Evolutionary conservation across 2,888 invertebrate species (phyloP).

Genomic region (Acutogordius australiensis): DNA sequence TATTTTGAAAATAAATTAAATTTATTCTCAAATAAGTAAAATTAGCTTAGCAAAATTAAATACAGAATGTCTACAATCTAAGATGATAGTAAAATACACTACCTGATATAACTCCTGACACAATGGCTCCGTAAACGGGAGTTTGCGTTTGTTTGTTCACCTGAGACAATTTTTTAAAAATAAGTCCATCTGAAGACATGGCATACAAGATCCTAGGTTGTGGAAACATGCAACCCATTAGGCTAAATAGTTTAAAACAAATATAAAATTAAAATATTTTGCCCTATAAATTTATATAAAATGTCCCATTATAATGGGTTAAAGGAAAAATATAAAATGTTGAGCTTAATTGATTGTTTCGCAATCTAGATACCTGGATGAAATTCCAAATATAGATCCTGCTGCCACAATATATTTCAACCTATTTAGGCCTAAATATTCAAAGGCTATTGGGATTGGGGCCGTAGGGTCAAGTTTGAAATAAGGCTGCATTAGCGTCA

Average conservation of each 20-base stretch:
- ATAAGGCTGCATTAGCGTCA: slow-evolving; percentile 64
- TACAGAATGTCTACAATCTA: no score
- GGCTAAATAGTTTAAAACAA: slow-evolving; percentile 23
- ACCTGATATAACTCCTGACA: slow-evolving; percentile 27
- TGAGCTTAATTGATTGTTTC: no score
- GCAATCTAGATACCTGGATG: slow-evolving; percentile 43
- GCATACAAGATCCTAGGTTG: slow-evolving; percentile 40
- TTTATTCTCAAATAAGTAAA: no score
- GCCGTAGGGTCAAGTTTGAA: slow-evolving; percentile 35
- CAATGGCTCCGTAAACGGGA: slow-evolving; percentile 25
- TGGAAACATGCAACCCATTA: slow-evolving; percentile 35
- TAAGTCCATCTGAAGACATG: slow-evolving; percentile 28
- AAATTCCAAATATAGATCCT: slow-evolving; percentile 47
- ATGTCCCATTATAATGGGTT: no score
- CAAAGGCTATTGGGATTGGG: slow-evolving; percentile 43
- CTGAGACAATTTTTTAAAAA: slow-evolving; percentile 24
- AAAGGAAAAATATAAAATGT: no score
- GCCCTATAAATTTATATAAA: no score
- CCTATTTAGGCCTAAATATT: slow-evolving; percentile 39
- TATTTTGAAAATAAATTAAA: no score
- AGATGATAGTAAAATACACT: slow-evolving; percentile 13
- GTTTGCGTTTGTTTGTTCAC: slow-evolving; percentile 26
- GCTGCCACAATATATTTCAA: slow-evolving; percentile 45
- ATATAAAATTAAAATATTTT: not conserved
- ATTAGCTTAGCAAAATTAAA: no score